Percentiles rank a stretch among this genome's conserved stretches.
Evolutionary conservation across 2,797 vertebrate genomes (phyloP).

Genomic region (Lates japonicus): DNA sequence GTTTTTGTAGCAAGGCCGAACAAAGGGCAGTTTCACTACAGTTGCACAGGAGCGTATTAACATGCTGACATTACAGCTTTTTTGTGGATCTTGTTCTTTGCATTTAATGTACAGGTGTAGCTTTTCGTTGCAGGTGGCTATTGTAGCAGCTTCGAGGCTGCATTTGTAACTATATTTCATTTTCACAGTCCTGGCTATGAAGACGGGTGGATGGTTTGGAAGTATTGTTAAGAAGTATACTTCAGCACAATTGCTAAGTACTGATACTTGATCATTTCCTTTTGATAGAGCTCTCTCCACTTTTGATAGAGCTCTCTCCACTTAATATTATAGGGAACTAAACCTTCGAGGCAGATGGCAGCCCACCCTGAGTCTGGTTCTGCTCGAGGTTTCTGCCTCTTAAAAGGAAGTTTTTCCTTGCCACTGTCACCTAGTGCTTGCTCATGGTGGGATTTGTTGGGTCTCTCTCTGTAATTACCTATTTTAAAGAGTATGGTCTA

Average conservation of each 20-base stretch:
- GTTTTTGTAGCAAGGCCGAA: slow-evolving; percentile 47
- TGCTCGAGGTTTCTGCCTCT: too few species aligned
- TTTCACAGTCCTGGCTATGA: not conserved
- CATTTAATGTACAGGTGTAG: slow-evolving; percentile 8
- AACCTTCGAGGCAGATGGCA: not conserved
- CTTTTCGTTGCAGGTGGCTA: slow-evolving; percentile 23
- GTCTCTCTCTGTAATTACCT: too few species aligned
- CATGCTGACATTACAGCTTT: slow-evolving; percentile 20
- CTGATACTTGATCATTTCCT: not conserved
- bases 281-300: too few species aligned
- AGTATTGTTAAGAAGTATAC: not conserved
- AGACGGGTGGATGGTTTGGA: not conserved
- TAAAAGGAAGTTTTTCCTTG: too few species aligned
- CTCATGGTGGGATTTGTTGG: too few species aligned
- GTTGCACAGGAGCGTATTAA: slow-evolving; percentile 25
- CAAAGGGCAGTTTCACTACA: slow-evolving; percentile 45
- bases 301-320: not conserved
- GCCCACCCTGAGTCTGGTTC: too few species aligned
- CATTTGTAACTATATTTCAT: not conserved
- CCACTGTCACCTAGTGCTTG: too few species aligned
- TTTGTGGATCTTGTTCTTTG: slow-evolving; percentile 16
- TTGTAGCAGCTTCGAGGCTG: slow-evolving; percentile 2
- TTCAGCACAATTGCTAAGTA: not conserved
- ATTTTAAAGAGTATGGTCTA: too few species aligned
- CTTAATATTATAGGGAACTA: not conserved